Evolutionary conservation across 2,888 invertebrate species (phyloP), one percentile per base, ranked within the genome.

Genomic region (Prostheceraeus crozeri): DNA sequence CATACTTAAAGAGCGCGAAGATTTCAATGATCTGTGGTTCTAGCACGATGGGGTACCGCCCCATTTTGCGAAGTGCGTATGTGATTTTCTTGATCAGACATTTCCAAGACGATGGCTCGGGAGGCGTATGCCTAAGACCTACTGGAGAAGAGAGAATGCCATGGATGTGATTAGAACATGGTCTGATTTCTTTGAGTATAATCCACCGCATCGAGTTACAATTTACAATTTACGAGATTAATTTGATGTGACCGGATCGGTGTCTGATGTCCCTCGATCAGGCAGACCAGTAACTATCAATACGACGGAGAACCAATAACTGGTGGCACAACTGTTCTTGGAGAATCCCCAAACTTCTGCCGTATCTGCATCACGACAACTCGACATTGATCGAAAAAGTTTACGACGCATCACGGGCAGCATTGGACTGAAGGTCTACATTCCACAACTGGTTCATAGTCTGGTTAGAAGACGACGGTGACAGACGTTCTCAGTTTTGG

Each of bases 91-190:
- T n/a, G n/a, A n/a, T n/a, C n/a, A n/a, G n/a, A n/a, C n/a, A n/a
- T n/a, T n/a, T n/a, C n/a, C n/a, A n/a, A n/a, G n/a, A n/a, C n/a
- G n/a, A n/a, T n/a, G n/a, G n/a, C n/a, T n/a, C n/a, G n/a, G n/a
- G 28, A 48, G 10, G 27, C 48, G 28, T 48, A 21, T 48, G 4
- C 8, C 28, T 28, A 48, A 48, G 19, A 4, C 11, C 27, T 48
- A 48, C 28, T 48, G 19, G 23, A 48, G 28, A 48, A 48, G 6
- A 25, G 16, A 33, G 21, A 40, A 40, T n/a, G 8, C 6, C 40
- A 40, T 40, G 40, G 40, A 40, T 40, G 16, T 40, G 19, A 40
- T 40, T 23, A 40, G 40, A 40, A 40, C 40, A 48, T 48, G 48
- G 48, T 4, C 48, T 28, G 48, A 48, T 10, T 48, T 48, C 25